Conservation (phyloP, 2,888 invertebrate species). For the Chloroclysta siterata region DNA sequence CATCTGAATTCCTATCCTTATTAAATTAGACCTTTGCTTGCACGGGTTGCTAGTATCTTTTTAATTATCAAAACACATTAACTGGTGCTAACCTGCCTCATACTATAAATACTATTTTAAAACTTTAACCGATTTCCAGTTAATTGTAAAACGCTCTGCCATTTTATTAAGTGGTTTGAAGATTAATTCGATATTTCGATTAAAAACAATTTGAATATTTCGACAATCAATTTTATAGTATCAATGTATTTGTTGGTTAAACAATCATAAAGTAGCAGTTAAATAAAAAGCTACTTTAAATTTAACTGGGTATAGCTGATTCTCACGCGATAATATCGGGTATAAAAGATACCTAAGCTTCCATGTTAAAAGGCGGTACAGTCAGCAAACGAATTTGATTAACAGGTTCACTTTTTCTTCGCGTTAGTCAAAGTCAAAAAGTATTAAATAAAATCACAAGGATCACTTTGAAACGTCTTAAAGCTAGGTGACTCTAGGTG, state of each 20-base stretch:
- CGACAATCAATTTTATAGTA: not conserved
- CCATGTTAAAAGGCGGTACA: no score
- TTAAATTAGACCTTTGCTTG: no score
- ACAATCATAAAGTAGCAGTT: not conserved
- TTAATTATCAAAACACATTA: no score
- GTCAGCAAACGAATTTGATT: no score
- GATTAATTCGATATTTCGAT: constrained; percentile 2
- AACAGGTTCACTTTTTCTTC: no score
- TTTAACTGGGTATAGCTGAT: not conserved
- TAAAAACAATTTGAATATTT: constrained; percentile 1
- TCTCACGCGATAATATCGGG: not conserved
- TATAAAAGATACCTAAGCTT: not conserved
- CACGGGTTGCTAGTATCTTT: no score
- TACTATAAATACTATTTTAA: not conserved
- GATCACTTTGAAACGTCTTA: no score
- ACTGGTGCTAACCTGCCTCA: not conserved
- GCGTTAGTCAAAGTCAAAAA: no score
- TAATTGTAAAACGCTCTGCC: not conserved
- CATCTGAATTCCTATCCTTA: no score
- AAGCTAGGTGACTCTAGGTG: no score
- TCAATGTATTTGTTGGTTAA: not conserved
- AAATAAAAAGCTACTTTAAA: not conserved
- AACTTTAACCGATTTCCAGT: not conserved
- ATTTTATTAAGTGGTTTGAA: constrained; percentile 9
- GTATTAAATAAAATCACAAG: no score